Evolutionary conservation across 1,140 invertebrate species (phyloP).

Genomic region (Solen grandis): DNA sequence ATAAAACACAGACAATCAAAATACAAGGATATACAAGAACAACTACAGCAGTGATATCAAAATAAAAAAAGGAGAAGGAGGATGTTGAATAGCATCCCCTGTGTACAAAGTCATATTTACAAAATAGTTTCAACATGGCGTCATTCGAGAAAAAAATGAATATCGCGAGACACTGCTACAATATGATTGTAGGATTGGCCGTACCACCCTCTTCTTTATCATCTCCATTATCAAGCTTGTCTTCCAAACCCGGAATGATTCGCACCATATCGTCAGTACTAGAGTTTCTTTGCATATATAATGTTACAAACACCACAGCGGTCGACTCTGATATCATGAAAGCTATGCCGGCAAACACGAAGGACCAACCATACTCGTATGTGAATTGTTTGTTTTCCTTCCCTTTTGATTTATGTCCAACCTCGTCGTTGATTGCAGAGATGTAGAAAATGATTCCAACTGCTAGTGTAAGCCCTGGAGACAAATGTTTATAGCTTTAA

Average conservation of each 20-base stretch:
- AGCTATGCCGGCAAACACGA: conserved; percentile 69
- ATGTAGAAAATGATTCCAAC: conserved; percentile 76
- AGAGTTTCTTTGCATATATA: conserved; percentile 68
- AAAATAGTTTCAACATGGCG: too few relatives aligned
- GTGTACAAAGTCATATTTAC: too few relatives aligned
- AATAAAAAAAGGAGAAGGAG: too few relatives aligned
- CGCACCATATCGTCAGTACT: conserved; percentile 66
- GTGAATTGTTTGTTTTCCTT: conserved; percentile 62
- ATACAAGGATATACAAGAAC: too few relatives aligned
- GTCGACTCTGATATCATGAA: conserved; percentile 71
- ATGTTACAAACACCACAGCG: conserved; percentile 71
- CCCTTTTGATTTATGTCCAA: conserved; percentile 67
- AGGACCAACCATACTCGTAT: conserved; percentile 75
- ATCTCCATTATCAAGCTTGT: conserved; percentile 55
- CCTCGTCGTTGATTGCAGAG: conserved; percentile 76
- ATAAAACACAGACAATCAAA: too few relatives aligned
- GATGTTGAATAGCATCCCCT: too few relatives aligned
- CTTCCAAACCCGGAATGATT: conserved; percentile 70
- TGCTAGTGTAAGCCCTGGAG: conserved; percentile 71
- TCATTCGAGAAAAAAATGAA: too few relatives aligned
- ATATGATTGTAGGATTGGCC: conserved; percentile 44
- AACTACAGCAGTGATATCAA: too few relatives aligned
- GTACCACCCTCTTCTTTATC: conserved; percentile 21
- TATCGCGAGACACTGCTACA: too few relatives aligned
- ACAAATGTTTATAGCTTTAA: not conserved